Conservation (phyloP, 2,888 invertebrate species). For the Eumacrocentrus americanus region DNA sequence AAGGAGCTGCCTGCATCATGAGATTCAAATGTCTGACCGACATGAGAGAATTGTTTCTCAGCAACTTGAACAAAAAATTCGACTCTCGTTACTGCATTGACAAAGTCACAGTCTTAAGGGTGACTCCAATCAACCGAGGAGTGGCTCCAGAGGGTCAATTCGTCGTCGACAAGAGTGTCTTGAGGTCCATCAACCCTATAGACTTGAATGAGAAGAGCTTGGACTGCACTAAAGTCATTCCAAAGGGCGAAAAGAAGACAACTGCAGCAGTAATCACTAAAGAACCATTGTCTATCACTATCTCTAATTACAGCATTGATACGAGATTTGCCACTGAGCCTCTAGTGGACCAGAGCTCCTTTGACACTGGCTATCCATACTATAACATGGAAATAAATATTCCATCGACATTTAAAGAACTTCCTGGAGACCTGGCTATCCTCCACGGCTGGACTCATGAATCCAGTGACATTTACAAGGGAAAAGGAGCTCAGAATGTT, state of each 20-base stretch:
- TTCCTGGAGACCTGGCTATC: slow-evolving; percentile 41
- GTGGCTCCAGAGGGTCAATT: slow-evolving; percentile 33
- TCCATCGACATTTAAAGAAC: slow-evolving; percentile 48
- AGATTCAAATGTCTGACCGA: slow-evolving; percentile 44
- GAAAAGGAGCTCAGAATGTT: slow-evolving; percentile 50
- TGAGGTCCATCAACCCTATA: slow-evolving; percentile 41
- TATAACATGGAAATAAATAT: slow-evolving; percentile 50
- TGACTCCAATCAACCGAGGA: slow-evolving; percentile 41
- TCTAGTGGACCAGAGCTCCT: slow-evolving; percentile 40
- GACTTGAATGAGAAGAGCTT: slow-evolving; percentile 38
- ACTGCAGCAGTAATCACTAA: slow-evolving; percentile 33
- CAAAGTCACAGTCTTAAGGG: slow-evolving; percentile 42
- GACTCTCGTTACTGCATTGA: slow-evolving; percentile 52
- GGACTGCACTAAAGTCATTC: slow-evolving; percentile 41
- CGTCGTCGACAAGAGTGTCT: slow-evolving; percentile 38
- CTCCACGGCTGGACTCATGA: slow-evolving; percentile 54
- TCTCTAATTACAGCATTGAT: slow-evolving; percentile 51
- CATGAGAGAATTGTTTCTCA: slow-evolving; percentile 41
- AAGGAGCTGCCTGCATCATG: slow-evolving; percentile 47
- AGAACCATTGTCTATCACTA: slow-evolving; percentile 46
- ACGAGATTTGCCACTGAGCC: slow-evolving; percentile 44
- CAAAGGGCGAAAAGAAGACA: slow-evolving; percentile 28
- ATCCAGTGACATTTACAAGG: slow-evolving; percentile 46
- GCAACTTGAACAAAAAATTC: slow-evolving; percentile 42
- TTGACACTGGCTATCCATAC: slow-evolving; percentile 50